Percentiles rank a stretch among this genome's conserved stretches.
Conservation (phyloP, 2,888 invertebrate species). For the Catocala sponsa region DNA sequence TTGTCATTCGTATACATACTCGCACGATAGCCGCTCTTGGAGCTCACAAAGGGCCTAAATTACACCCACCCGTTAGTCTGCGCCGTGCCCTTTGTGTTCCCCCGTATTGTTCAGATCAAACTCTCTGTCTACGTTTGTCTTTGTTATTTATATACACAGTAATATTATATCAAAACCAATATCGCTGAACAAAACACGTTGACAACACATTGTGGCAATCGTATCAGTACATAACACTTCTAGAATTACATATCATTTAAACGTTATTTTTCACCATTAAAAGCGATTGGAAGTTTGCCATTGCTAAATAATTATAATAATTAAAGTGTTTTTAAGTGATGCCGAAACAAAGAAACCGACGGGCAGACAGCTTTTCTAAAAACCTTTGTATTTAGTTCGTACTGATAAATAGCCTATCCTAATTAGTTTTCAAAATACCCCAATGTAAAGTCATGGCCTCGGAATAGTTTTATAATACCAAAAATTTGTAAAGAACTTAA, state of each 20-base stretch:
- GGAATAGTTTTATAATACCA: too few species aligned
- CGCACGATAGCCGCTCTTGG: slow-evolving; percentile 31
- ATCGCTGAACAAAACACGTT: neutral
- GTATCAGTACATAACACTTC: neutral
- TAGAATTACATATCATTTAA: neutral
- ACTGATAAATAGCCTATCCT: too few species aligned
- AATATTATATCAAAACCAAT: slow-evolving; percentile 8
- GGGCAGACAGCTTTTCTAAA: too few species aligned
- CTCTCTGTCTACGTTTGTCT: slow-evolving; percentile 57
- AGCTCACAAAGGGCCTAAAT: slow-evolving; percentile 72
- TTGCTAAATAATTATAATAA: too few species aligned
- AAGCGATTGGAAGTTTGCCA: too few species aligned
- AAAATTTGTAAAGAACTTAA: too few species aligned
- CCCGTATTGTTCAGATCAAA: slow-evolving; percentile 64
- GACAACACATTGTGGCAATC: neutral
- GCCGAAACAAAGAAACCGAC: too few species aligned
- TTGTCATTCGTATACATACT: slow-evolving; percentile 49
- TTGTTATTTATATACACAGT: slow-evolving; percentile 33
- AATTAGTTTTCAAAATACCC: too few species aligned
- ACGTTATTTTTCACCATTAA: too few species aligned
- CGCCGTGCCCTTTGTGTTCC: slow-evolving; percentile 59
- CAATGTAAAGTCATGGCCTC: too few species aligned
- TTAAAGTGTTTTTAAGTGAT: too few species aligned
- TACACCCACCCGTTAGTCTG: slow-evolving; percentile 63
- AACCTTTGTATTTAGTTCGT: too few species aligned